Conservation (phyloP, 2,888 invertebrate species). For the Agrilus mali region DNA sequence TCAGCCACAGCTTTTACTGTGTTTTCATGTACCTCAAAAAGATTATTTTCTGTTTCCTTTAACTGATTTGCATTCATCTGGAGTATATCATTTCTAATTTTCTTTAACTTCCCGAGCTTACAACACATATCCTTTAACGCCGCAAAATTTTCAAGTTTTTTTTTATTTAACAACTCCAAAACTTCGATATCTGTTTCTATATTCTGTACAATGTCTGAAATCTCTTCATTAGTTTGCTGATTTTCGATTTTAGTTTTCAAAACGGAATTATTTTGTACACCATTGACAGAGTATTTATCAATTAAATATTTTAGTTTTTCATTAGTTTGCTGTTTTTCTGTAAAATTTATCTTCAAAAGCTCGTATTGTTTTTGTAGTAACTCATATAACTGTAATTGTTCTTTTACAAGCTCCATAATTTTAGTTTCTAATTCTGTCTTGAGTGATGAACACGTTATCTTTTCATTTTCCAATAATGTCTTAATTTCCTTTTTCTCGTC, state of each 20-base stretch:
- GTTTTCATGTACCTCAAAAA: conserved; percentile 20
- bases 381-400: background rate
- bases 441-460: no score
- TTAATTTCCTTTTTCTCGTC: conserved; percentile 2
- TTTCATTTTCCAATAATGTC: background rate
- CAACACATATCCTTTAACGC: no score
- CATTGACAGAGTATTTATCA: no score
- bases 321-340: background rate
- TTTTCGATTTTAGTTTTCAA: no score
- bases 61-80: conserved; percentile 20
- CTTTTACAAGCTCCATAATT: background rate
- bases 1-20: conserved; percentile 19
- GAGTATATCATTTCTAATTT: conserved; percentile 19
- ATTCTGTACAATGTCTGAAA: no score
- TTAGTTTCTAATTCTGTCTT: background rate
- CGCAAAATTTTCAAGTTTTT: conserved; percentile 5
- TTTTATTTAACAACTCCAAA: conserved; percentile 7
- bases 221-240: no score
- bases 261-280: no score
- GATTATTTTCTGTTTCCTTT: conserved; percentile 21
- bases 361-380: background rate
- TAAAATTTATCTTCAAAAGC: background rate
- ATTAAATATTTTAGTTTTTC: no score
- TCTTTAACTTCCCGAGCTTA: conserved; percentile 8
- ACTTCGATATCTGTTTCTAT: no score